phyloP scores from a whole-genome alignment of 2,888 invertebrate genomes.

The Gymnosoma rotundatum region DNA sequence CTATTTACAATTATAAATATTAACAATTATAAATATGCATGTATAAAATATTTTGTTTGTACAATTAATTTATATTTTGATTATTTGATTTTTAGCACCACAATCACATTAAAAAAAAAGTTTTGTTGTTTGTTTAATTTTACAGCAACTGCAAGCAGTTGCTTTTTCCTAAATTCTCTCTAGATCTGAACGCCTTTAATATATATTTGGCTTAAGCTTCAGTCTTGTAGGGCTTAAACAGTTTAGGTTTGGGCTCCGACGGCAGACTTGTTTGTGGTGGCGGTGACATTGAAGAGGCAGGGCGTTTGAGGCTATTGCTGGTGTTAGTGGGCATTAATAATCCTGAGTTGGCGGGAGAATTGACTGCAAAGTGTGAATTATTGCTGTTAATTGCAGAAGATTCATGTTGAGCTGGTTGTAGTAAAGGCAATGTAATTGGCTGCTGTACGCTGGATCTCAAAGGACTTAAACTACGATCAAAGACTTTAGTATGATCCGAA shows the following conservation, averaged over 20 bases:
- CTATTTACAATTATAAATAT: constrained; percentile 57
- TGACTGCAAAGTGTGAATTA: constrained; percentile 57
- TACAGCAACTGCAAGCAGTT: constrained; percentile 58
- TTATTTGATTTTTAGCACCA: constrained; percentile 64
- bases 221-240: constrained; percentile 90
- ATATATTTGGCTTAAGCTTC: constrained; percentile 75
- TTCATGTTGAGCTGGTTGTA: constrained; percentile 55
- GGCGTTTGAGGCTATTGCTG: constrained; percentile 73
- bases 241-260: constrained; percentile 84
- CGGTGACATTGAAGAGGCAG: constrained; percentile 76
- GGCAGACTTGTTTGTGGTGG: constrained; percentile 74
- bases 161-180: constrained; percentile 10
- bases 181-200: background rate
- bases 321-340: constrained; percentile 75
- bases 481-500: constrained; percentile 81
- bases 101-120: constrained; percentile 63
- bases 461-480: constrained; percentile 79
- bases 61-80: constrained; percentile 72
- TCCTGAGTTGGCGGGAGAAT: constrained; percentile 69
- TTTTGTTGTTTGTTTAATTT: constrained; percentile 23
- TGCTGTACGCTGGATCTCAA: constrained; percentile 44
- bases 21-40: constrained; percentile 46
- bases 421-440: constrained; percentile 50
- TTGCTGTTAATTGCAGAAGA: constrained; percentile 15
- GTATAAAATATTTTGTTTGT: constrained; percentile 73